Base-by-base conservation (phyloP, 2,113 vertebrate species). In the Pheucticus melanocephalus region DNA sequence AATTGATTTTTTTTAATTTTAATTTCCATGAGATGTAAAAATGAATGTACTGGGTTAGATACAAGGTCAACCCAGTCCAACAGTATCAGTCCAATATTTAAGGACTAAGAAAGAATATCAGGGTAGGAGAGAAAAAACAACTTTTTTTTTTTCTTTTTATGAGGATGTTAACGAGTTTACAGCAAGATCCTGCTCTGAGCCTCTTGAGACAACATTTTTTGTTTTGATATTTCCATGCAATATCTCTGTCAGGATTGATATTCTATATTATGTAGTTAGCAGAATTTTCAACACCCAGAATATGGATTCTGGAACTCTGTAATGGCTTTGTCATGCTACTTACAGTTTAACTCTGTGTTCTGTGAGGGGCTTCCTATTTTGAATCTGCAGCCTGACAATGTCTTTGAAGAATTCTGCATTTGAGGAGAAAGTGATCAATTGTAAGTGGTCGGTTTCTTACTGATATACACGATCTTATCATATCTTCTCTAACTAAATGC, bases 121-220 rank as follows among this genome's bases (percentile, higher is more conserved):
- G 0, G 5, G 8, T 1, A 37, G 18, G 6, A 61, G 70, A 33
- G 1, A 2, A 33, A 45, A 35, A 37, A 0, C 1, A 27, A 18
- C 5, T n/a, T 6, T 22, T 64, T 31, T 35, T 66, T 64, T 20
- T 54, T 20, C 16, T 53, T 51, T 24, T 17, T 11, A 50, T 35
- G 19, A 19, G 3, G 18, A 7, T 61, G 48, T 59, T n/a, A 35
- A 19, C 1, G 40, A 64, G 21, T 22, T 11, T 6, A 48, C 12
- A 30, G 7, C 6, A 68, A 59, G 11, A 35, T 69, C 17, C 9
- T 59, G 2, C 48, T 83, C n/a, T 37, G 27, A 45, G 35, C 15
- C 6, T 80, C 27, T 71, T 35, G 10, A 53, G 11, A 7, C 21
- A 92, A 17, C 1, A 47, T 24, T 71, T 23, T 44, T 83, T 75